Conservation (phyloP, 2,797 vertebrate genomes). For the Neosilurus mollespiculum region DNA sequence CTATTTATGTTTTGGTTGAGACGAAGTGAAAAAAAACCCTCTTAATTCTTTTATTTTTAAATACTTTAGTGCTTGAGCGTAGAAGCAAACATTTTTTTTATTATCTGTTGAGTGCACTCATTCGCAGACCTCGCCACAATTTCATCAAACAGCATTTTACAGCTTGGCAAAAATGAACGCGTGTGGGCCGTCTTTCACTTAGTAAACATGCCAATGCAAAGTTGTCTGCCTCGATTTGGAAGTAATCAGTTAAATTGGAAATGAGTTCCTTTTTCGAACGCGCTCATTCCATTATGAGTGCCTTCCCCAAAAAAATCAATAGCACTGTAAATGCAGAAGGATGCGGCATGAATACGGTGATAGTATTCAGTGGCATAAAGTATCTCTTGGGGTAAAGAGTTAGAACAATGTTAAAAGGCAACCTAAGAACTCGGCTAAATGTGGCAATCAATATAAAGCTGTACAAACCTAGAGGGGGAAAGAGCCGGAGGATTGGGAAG, state of each 20-base stretch:
- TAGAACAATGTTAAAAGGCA: slow-evolving; percentile 62
- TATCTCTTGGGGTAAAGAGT: slow-evolving; percentile 48
- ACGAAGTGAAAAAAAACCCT: neutral
- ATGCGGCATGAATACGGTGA: slow-evolving; percentile 52
- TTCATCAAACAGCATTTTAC: slow-evolving; percentile 48
- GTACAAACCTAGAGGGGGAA: slow-evolving; percentile 51
- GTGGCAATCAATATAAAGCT: slow-evolving; percentile 58
- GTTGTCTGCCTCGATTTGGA: slow-evolving; percentile 41
- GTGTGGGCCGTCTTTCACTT: slow-evolving; percentile 45
- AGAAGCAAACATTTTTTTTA: slow-evolving; percentile 38
- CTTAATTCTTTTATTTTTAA: slow-evolving; percentile 23
- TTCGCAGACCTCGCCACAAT: slow-evolving; percentile 41
- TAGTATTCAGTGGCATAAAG: slow-evolving; percentile 47
- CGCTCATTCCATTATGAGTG: slow-evolving; percentile 52
- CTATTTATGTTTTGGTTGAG: neutral
- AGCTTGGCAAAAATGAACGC: slow-evolving; percentile 44
- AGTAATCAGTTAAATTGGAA: slow-evolving; percentile 60
- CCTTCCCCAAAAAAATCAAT: slow-evolving; percentile 58
- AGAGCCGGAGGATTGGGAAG: slow-evolving; percentile 43
- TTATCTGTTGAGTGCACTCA: slow-evolving; percentile 51
- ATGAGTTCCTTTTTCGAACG: slow-evolving; percentile 53
- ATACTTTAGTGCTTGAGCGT: neutral
- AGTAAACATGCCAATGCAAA: slow-evolving; percentile 47
- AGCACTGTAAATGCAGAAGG: slow-evolving; percentile 56
- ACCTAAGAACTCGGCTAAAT: slow-evolving; percentile 62